Evolutionary conservation across 2,888 invertebrate species (phyloP).

Genomic region (Folsomia manolachei): DNA sequence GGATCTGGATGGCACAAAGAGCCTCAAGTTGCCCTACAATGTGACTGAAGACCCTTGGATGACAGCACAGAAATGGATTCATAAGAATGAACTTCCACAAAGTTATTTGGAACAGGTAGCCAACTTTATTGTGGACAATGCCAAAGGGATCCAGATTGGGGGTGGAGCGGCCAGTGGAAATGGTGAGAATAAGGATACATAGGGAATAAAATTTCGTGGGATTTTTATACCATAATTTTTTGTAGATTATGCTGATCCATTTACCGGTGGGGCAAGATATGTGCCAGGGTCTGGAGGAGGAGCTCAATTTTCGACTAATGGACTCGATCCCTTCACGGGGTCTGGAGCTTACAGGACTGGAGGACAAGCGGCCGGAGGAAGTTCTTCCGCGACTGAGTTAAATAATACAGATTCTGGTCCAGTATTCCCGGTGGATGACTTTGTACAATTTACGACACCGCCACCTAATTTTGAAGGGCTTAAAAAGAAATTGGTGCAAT

Average conservation of each 20-base stretch:
- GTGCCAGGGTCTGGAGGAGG: constrained; percentile 58
- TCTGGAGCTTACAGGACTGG: constrained; percentile 53
- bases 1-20: constrained; percentile 76
- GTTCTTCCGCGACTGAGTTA: constrained; percentile 5
- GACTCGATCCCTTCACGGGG: constrained; percentile 58
- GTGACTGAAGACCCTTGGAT: constrained; percentile 86
- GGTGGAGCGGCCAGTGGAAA: constrained; percentile 35
- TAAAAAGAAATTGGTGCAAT: constrained; percentile 52
- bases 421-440: constrained; percentile 53
- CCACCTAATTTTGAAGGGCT: constrained; percentile 53
- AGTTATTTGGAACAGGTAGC: constrained; percentile 84
- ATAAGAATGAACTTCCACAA: constrained; percentile 77
- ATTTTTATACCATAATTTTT: too few relatives aligned
- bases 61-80: constrained; percentile 85
- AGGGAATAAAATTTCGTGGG: too few relatives aligned
- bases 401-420: constrained; percentile 47
- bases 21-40: constrained; percentile 85
- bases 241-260: constrained; percentile 59
- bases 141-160: constrained; percentile 57
- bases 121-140: constrained; percentile 84
- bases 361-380: background rate
- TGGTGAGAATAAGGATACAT: constrained; percentile 47
- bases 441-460: constrained; percentile 53
- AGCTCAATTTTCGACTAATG: constrained; percentile 25
- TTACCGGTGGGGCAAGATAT: constrained; percentile 68